Conservation (phyloP, 2,797 vertebrate species). For the Ctenopoma multispine region DNA sequence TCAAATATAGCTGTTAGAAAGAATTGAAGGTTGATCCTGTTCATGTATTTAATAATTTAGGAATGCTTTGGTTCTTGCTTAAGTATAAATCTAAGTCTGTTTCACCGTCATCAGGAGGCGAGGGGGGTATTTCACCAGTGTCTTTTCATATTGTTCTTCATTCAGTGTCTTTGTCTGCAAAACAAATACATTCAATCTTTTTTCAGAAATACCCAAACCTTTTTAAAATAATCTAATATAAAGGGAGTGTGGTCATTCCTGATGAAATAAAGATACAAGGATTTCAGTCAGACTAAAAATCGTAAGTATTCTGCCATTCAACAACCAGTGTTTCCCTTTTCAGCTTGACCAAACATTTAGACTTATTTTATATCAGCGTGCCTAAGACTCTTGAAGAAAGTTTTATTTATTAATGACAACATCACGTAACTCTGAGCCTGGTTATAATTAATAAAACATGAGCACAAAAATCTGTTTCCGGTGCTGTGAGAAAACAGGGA, state of each 20-base stretch:
- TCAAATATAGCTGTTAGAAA: slow-evolving; percentile 4
- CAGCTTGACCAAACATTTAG: slow-evolving; percentile 1
- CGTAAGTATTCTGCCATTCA: not conserved
- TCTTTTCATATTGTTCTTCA: slow-evolving; percentile 16
- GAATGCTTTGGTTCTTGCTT: no score
- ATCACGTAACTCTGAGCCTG: slow-evolving; percentile 13
- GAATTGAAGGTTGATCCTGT: not conserved
- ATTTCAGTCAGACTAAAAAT: slow-evolving; percentile 1
- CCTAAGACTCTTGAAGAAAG: not conserved
- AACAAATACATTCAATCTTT: slow-evolving; percentile 4
- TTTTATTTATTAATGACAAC: slow-evolving; percentile 48
- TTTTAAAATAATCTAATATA: slow-evolving; percentile 34
- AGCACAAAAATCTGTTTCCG: slow-evolving; percentile 12
- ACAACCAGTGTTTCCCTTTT: not conserved
- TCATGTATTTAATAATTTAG: slow-evolving; percentile 4
- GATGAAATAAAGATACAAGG: not conserved
- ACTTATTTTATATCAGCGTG: not conserved
- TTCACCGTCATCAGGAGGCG: not conserved
- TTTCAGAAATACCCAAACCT: not conserved
- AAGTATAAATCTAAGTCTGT: no score
- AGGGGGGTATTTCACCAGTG: slow-evolving; percentile 14
- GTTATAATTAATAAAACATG: slow-evolving; percentile 39
- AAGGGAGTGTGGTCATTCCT: not conserved
- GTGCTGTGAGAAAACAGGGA: not conserved
- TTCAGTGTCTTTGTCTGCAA: not conserved